These are phyloP conservation scores for Cacoxenus indagator DNA, from an alignment of 2,888 invertebrate genomes.

Conservation along the genomic window DNA sequence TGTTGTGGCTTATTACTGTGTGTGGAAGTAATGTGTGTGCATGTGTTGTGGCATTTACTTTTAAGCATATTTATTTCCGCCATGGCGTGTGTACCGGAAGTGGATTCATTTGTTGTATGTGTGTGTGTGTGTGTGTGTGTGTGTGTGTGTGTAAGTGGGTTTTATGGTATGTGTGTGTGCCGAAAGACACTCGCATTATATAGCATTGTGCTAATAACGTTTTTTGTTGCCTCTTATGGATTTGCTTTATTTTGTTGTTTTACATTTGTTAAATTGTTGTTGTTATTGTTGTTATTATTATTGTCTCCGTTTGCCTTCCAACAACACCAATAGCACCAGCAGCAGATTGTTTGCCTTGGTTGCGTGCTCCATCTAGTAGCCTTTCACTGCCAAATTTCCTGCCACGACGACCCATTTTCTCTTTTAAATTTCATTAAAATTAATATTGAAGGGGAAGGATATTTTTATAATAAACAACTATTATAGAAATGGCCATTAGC, in stretches of 20 bases:
- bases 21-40: no score
- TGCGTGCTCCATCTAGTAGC: neutral
- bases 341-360: neutral
- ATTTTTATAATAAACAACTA: no score
- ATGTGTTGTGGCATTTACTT: slow-evolving; percentile 11
- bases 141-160: neutral
- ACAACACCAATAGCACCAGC: neutral
- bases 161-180: slow-evolving; percentile 1
- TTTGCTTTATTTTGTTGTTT: neutral
- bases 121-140: neutral
- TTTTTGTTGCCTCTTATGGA: neutral
- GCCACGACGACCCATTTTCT: neutral
- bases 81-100: slow-evolving; percentile 8
- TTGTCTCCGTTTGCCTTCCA: neutral
- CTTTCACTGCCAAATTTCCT: neutral
- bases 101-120: neutral
- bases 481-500: no score
- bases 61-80: slow-evolving; percentile 19
- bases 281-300: slow-evolving; percentile 3
- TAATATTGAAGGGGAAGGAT: no score
- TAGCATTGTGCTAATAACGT: neutral
- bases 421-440: no score
- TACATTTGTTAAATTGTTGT: slow-evolving; percentile 1
- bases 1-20: no score
- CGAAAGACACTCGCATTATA: slow-evolving; percentile 5